These are phyloP conservation scores for Epizoanthus stellaris DNA, from an alignment of 92 coral and sea anemone species.

Conservation along the genomic window DNA sequence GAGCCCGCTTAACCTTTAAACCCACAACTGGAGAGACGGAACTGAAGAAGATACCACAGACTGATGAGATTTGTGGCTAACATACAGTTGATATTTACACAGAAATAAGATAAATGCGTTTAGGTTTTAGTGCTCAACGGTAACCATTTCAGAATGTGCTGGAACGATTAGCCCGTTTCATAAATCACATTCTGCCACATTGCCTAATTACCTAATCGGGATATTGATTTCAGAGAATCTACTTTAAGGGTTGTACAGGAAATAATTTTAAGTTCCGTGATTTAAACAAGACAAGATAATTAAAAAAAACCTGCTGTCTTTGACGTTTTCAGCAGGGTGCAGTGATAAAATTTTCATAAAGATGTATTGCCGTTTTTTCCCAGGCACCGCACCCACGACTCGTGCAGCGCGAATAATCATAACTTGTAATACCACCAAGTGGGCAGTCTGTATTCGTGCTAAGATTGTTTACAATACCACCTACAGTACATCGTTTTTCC, in stretches of 20 bases:
- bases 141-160: neutral
- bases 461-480: neutral
- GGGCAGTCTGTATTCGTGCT: neutral
- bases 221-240: constrained; percentile 3
- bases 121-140: neutral
- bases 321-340: constrained; percentile 31
- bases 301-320: neutral
- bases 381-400: neutral
- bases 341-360: neutral
- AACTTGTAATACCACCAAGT: neutral
- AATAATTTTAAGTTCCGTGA: neutral
- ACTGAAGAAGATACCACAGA: neutral
- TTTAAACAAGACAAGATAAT: neutral
- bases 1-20: neutral
- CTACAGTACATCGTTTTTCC: neutral
- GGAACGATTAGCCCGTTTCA: neutral
- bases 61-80: neutral
- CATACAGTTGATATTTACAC: neutral
- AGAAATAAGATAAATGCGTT: neutral
- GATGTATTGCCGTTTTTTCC: neutral
- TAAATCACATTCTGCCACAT: neutral
- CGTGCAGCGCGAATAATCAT: neutral
- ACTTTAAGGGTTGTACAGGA: neutral
- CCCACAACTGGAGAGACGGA: neutral
- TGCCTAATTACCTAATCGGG: neutral